Evolutionary conservation across 2,113 vertebrate species (phyloP).

Genomic region (Glaucidium brasilianum): DNA sequence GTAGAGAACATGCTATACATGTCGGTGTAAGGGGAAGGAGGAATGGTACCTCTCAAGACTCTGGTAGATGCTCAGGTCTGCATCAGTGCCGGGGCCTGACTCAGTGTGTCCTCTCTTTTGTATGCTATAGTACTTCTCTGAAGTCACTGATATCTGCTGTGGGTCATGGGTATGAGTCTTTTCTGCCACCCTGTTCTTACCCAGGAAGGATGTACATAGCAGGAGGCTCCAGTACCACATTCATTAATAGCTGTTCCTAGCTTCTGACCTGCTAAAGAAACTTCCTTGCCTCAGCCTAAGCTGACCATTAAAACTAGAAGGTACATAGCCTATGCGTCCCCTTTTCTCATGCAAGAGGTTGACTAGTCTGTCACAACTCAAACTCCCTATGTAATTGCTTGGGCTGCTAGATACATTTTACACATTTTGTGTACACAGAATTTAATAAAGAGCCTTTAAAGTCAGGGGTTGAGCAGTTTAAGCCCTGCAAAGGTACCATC

Average conservation of each 20-base stretch:
- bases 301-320: neutral
- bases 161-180: rapidly evolving
- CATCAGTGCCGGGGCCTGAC: neutral
- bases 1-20: neutral
- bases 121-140: neutral
- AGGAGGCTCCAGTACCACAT: neutral
- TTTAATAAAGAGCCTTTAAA: neutral
- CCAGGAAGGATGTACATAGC: neutral
- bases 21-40: neutral
- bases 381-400: neutral
- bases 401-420: neutral
- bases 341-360: neutral
- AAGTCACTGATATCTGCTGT: neutral
- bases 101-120: neutral
- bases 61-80: neutral
- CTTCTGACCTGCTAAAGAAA: neutral
- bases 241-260: rapidly evolving
- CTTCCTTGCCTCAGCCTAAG: neutral
- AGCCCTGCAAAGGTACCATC: neutral
- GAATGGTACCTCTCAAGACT: neutral
- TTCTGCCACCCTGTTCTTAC: neutral
- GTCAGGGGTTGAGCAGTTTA: neutral
- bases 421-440: neutral
- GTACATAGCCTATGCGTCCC: rapidly evolving
- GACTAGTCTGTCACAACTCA: neutral